phyloP scores from a whole-genome alignment of 1,140 invertebrate genomes.

The Drosophila yakuba region DNA sequence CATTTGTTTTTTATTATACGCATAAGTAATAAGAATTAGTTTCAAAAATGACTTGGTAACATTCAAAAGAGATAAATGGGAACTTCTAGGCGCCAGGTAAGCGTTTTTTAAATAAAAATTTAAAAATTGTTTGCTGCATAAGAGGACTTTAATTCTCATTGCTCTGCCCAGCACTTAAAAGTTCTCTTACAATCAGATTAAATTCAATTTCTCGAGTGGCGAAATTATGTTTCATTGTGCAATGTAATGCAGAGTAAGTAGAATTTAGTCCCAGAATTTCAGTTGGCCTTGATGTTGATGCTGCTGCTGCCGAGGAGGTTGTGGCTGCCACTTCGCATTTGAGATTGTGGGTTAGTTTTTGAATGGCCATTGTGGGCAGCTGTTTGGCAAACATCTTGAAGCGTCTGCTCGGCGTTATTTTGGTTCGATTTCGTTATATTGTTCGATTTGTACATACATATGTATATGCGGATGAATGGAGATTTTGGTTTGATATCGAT shows the following conservation, averaged over 20 bases:
- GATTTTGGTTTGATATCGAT: slow-evolving; percentile 58
- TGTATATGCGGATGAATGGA: slow-evolving; percentile 47
- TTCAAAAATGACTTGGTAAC: slow-evolving; percentile 33
- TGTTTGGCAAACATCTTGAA: slow-evolving; percentile 82
- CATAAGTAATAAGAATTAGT: slow-evolving; percentile 39
- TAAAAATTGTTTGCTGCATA: not conserved
- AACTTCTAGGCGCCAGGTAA: slow-evolving; percentile 29
- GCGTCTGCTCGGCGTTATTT: slow-evolving; percentile 63
- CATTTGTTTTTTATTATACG: slow-evolving; percentile 32
- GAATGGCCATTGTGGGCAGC: slow-evolving; percentile 58
- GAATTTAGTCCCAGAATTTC: slow-evolving; percentile 14
- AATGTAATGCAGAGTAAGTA: slow-evolving; percentile 31
- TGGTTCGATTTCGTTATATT: not conserved
- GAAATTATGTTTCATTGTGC: slow-evolving; percentile 44
- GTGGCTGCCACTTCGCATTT: slow-evolving; percentile 39
- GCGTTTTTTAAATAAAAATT: not conserved
- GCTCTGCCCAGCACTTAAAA: slow-evolving; percentile 41
- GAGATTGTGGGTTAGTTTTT: slow-evolving; percentile 75
- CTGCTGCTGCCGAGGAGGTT: slow-evolving; percentile 29
- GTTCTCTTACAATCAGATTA: slow-evolving; percentile 54
- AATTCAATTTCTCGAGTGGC: slow-evolving; percentile 31
- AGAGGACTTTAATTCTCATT: not conserved
- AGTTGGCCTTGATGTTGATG: slow-evolving; percentile 31
- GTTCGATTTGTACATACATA: slow-evolving; percentile 22
- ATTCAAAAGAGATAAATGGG: slow-evolving; percentile 28